These are phyloP conservation scores for Emmelina monodactyla DNA, from an alignment of 2,888 invertebrate genomes.

Conservation along the genomic window DNA sequence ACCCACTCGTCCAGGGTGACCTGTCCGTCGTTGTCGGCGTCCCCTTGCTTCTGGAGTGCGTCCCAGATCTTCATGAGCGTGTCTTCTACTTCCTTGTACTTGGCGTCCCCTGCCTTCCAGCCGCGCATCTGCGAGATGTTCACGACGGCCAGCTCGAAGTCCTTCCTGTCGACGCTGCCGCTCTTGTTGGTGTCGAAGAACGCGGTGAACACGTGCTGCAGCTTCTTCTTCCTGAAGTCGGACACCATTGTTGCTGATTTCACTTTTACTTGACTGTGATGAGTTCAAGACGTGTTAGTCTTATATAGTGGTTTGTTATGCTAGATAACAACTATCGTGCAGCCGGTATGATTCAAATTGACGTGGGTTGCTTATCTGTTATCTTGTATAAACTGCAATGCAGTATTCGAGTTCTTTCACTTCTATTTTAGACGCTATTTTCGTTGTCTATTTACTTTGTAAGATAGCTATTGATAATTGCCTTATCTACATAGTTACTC, in stretches of 20 bases:
- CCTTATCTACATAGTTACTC: too few relatives aligned
- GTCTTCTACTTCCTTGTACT: constrained; percentile 76
- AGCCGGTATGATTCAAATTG: too few relatives aligned
- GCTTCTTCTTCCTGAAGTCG: constrained; percentile 88
- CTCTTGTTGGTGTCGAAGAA: constrained; percentile 91
- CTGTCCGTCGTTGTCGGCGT: constrained; percentile 84
- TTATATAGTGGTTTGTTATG: too few relatives aligned
- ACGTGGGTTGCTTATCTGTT: too few relatives aligned
- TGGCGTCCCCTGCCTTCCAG: constrained; percentile 75
- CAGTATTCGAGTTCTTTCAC: too few relatives aligned
- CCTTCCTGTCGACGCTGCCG: constrained; percentile 86
- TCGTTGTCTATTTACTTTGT: too few relatives aligned
- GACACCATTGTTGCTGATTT: constrained; percentile 68
- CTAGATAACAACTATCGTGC: too few relatives aligned
- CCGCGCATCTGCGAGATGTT: constrained; percentile 82
- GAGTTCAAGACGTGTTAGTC: too few relatives aligned
- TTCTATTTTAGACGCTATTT: too few relatives aligned
- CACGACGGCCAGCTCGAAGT: constrained; percentile 85
- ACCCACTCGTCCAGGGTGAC: constrained; percentile 89
- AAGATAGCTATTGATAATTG: too few relatives aligned
- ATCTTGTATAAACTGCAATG: too few relatives aligned
- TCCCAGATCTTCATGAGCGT: constrained; percentile 85
- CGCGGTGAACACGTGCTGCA: constrained; percentile 84
- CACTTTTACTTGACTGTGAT: too few relatives aligned
- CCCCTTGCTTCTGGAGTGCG: constrained; percentile 80